Conservation (phyloP, 2,888 invertebrate species). For the Adela reaumurella region DNA sequence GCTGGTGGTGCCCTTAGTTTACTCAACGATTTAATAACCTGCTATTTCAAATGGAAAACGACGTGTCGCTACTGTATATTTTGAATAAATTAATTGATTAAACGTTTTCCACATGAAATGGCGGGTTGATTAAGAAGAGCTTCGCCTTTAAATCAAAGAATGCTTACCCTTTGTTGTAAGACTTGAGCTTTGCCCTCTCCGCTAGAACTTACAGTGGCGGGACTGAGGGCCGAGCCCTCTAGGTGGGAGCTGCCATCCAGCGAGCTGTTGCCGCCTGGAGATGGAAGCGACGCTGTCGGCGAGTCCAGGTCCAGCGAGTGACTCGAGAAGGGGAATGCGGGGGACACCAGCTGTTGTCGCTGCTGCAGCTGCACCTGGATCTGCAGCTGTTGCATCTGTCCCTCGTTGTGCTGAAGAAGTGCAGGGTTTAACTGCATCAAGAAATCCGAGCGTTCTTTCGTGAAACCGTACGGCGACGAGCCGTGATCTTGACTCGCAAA, state of each 20-base stretch:
- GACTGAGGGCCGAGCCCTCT: conserved; percentile 58
- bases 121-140: conserved; percentile 22
- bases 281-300: conserved; percentile 73
- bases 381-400: conserved; percentile 63
- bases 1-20: background rate
- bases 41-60: background rate
- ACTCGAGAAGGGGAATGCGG: conserved; percentile 61
- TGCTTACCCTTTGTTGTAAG: conserved; percentile 87
- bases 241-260: conserved; percentile 62
- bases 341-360: conserved; percentile 57
- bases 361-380: conserved; percentile 70
- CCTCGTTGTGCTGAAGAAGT: conserved; percentile 51
- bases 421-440: conserved; percentile 57
- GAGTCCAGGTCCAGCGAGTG: conserved; percentile 71
- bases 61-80: too few species aligned
- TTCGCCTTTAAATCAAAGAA: conserved; percentile 57
- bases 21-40: background rate
- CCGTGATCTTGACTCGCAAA: conserved; percentile 48
- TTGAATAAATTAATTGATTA: too few species aligned
- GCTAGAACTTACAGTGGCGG: conserved; percentile 65
- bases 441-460: conserved; percentile 60
- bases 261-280: conserved; percentile 72
- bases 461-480: conserved; percentile 55
- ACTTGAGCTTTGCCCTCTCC: conserved; percentile 61
- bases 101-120: background rate